Base-by-base conservation (phyloP, 2,888 invertebrate species). In the Boloria selene region DNA sequence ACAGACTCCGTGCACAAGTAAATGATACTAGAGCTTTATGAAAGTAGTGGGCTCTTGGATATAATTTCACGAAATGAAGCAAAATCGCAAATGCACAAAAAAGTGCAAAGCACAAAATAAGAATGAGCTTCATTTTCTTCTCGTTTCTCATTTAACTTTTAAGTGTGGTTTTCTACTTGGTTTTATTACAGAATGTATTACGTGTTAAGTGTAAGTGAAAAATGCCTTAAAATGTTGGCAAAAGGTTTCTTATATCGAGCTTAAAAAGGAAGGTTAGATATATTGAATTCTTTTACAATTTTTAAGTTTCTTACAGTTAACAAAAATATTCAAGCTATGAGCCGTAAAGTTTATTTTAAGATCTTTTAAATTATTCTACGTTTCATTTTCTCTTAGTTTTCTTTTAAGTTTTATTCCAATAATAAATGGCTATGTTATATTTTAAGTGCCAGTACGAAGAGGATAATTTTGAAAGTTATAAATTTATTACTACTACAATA, bases 41-140 rank as follows among this genome's bases (percentile, higher is more conserved):
- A 42, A 54, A 13, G 42, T 42, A 42, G 42, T 18, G 54, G 42
- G 42, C 42, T 42, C 10, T 55, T 18, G 42, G 42, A 55, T 55
- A 44, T 44, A 55, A 55, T 55, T 55, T 55, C 18, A 42, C 42
- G 7, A 55, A 55, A 44, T 55, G 18, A 55, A 42, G 42, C 55
- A 55, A 44, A 55, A 55, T 55, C 18, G 55, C 55, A 55, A 42
- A 55, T 18, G 42, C 42, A 55, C 55, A 17, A 17, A 1, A 3
- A 42, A 55, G 18, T 3, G 22, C 22, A 22, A 44, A 55, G 42
- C 44, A 44, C 17, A 14, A 55, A 55, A 55, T 54, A 42, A 42
- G 50, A 50, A 50, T 18, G 50, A 18, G 55, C 42, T 55, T 18
- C 42, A 55, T 55, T 55, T 55, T 55, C 50, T 50, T 18, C 55